These are phyloP conservation scores for Tetragnatha versicolor DNA, from an alignment of 1,140 invertebrate genomes.

Conservation along the genomic window DNA sequence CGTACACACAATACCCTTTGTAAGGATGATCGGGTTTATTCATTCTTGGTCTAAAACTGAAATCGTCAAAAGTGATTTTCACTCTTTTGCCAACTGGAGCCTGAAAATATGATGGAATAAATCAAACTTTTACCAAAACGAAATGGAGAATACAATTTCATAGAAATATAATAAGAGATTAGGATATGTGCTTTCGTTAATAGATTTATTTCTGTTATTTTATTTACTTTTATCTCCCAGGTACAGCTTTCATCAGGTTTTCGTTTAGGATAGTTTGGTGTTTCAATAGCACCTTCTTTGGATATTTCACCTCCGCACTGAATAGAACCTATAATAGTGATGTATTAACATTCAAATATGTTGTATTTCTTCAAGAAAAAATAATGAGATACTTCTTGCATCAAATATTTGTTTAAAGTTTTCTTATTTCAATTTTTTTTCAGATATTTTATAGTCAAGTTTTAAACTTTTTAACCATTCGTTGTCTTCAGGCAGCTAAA, in stretches of 20 bases:
- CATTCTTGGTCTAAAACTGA: slow-evolving; percentile 42
- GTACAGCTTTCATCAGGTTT: slow-evolving; percentile 33
- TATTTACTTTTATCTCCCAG: slow-evolving; percentile 37
- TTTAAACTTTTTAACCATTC: too few relatives aligned
- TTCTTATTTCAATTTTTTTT: not conserved
- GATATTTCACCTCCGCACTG: slow-evolving; percentile 37
- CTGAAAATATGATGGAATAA: slow-evolving; percentile 10
- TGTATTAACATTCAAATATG: not conserved
- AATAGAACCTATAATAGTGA: not conserved
- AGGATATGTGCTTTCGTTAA: not conserved
- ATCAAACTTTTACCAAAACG: not conserved
- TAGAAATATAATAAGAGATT: not conserved
- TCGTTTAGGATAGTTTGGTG: slow-evolving; percentile 39
- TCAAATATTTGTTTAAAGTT: too few relatives aligned
- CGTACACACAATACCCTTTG: slow-evolving; percentile 45
- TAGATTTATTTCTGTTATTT: not conserved
- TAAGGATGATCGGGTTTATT: slow-evolving; percentile 3
- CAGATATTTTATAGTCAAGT: too few relatives aligned
- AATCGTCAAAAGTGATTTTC: slow-evolving; percentile 37
- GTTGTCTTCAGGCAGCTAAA: too few relatives aligned
- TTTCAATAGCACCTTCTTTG: slow-evolving; percentile 21
- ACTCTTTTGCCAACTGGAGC: slow-evolving; percentile 29
- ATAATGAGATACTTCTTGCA: too few relatives aligned
- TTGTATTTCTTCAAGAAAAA: too few relatives aligned
- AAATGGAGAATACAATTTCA: not conserved